A percentile compares a stretch with the other conserved stretches of the same genome.
Evolutionary conservation across 2,113 vertebrate genomes (phyloP).

Genomic region (Dasyornis broadbenti): DNA sequence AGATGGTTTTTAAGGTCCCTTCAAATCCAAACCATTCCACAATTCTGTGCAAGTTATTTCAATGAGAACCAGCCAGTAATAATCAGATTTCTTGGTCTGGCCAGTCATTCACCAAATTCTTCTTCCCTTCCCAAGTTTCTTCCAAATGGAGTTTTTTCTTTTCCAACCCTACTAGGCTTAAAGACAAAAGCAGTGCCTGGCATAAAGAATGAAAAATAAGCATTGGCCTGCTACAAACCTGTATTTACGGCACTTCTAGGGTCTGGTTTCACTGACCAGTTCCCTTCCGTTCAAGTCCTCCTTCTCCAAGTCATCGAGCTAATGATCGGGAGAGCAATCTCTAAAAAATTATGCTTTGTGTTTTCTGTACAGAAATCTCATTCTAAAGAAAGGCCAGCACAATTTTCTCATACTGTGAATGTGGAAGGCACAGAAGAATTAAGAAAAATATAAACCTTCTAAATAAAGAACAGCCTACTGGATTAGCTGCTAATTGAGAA

Average conservation of each 20-base stretch:
- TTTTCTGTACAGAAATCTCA: not conserved
- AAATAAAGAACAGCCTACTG: not conserved
- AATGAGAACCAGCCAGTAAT: not conserved
- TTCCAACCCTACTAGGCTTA: not conserved
- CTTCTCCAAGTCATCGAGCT: not conserved
- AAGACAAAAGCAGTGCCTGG: not conserved
- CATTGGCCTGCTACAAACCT: not conserved
- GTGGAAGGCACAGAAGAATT: not conserved
- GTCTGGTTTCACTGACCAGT: not conserved
- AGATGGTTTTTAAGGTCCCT: not conserved
- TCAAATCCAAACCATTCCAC: not conserved
- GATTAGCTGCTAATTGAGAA: slow-evolving; percentile 5
- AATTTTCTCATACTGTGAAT: not conserved
- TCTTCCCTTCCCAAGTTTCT: not conserved
- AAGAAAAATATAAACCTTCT: not conserved
- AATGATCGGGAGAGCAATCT: not conserved
- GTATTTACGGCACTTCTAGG: not conserved
- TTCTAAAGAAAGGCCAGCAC: not conserved
- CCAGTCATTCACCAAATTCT: not conserved
- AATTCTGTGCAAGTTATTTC: not conserved
- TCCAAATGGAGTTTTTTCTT: not conserved
- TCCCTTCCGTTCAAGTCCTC: slow-evolving; percentile 7
- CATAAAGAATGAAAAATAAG: not conserved
- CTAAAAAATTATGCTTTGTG: not conserved
- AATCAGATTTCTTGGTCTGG: slow-evolving; percentile 43